These are phyloP conservation scores for Ceyx margarethae DNA, from an alignment of 2,113 vertebrate species.

Conservation along the genomic window DNA sequence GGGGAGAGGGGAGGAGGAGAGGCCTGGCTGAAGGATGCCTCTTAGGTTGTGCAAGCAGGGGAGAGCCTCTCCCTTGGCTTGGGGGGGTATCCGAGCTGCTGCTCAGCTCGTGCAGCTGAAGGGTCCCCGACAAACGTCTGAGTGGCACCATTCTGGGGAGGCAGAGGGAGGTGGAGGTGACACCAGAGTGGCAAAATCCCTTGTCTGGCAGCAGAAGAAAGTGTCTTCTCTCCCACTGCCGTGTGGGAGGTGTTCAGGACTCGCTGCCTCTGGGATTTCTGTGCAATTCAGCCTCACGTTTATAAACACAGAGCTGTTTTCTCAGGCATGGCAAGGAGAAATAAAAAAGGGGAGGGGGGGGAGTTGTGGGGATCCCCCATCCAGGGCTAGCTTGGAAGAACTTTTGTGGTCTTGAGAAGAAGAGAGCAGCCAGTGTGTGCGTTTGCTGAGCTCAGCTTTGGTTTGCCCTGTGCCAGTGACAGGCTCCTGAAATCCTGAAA, in stretches of 20 bases:
- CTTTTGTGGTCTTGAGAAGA: not conserved
- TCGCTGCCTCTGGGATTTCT: not conserved
- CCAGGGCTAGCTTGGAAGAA: not conserved
- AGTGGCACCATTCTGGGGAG: not conserved
- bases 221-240: fast-evolving
- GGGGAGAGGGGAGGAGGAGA: not conserved
- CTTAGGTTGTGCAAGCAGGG: fast-evolving
- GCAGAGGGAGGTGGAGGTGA: not conserved
- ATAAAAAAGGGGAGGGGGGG: not conserved
- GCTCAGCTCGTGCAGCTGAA: not conserved
- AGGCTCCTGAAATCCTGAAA: not conserved
- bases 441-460: not conserved
- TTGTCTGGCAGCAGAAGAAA: not conserved
- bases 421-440: fast-evolving
- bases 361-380: not conserved
- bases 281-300: not conserved
- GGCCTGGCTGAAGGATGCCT: not conserved
- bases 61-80: not conserved
- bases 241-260: not conserved
- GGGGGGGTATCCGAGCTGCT: fast-evolving
- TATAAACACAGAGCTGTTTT: not conserved
- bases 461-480: fast-evolving
- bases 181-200: not conserved
- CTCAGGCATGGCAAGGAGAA: not conserved
- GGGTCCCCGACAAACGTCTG: fast-evolving